Base-by-base conservation (phyloP, 35 echinoderm and acorn worm genomes). In the Apostichopus californicus region DNA sequence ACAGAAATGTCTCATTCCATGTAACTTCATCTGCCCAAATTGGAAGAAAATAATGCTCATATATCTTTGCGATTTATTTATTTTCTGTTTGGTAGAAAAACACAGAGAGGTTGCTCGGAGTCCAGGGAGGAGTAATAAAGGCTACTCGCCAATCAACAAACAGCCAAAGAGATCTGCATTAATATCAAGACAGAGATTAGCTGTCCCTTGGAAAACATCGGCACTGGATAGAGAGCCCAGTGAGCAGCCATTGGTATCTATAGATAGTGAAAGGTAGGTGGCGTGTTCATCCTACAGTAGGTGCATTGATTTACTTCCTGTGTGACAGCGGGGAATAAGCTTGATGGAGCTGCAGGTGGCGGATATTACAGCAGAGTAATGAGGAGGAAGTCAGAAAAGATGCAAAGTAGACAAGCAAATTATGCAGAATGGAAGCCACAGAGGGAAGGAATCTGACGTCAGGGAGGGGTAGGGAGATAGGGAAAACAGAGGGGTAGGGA, bases 261-360 rank as follows among this genome's bases (percentile, higher is more conserved):
- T 99, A 90, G 97, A 99, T 89, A 99, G 97, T 92, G 97, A 99
- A 93, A 99, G 97, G 97, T 96, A 78, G 86, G 96, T 75, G 71
- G 6, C 6, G 71, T 11, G 58, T 61, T 1, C 8, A 61, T 8
- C 26, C 26, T 1, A 25, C 25, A 4, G 58, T 12, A 9, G 12
- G 7, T 61, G 58, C 58, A 9, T 61, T 61, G 12, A 8, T 61
- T 61, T 12, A 61, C 58, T 61, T 12, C 58, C 34, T 46, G 34
- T 46, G 1, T 46, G 34, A 46, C 34, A 46, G 34, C 26, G 26
- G 26, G 26, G 26, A 28, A 28, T 1, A 28, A 28, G 26, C 34
- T 46, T 46, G 34, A 46, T 46, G 34, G 34, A 46, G 34, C 34
- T 3, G 34, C 34, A 3, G 34, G 0, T 46, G 34, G 34, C 34